Base-by-base conservation (phyloP, 2,797 vertebrate species). In the Scolopax rusticola region DNA sequence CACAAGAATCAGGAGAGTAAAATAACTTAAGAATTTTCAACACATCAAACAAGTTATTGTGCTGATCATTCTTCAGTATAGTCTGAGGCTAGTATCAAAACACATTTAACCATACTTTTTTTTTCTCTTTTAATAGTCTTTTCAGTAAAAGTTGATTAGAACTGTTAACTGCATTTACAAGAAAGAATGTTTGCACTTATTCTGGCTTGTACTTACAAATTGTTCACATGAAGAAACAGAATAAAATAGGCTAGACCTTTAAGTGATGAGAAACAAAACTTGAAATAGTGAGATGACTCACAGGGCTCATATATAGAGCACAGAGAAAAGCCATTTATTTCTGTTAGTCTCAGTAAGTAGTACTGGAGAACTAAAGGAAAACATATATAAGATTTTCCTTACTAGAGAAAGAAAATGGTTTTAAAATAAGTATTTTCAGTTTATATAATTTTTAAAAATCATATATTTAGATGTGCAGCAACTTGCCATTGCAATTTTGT, bases 261-360 rank as follows among this genome's bases (percentile, higher is more conserved):
- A 78, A 83, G 43, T 54, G 73, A 59, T 78, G 65, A 87, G 91
- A 86, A 95, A 81, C 47, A 92, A 89, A 84, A 91, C 64, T 83
- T 89, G 83, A 85, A 93, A 85, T 91, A 95, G 64, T 83, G 84
- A 65, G 40, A 69, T 96, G 79, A 95, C 53, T 97, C 92, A 91
- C 4, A 68, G 40, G 89, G 76, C 61, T 73, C 53, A 87, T 77
- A 87, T 85, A 83, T 19, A 93, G 76, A 94, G 40, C 38, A 36
- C 9, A 50, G 67, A 86, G 57, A 12, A 94, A 88, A 93, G 32
- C 19, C 43, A 60, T 85, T 92, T 93, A 69, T 85, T 96, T 87
- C 65, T 85, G 38, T 75, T 68, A 80, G 25, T 59, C 28, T 91
- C 53, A 47, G 23, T 85, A 70, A 77, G 38, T 12, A 64, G 28